A percentile compares a stretch with the other conserved stretches of the same genome.
Evolutionary conservation across 2,797 vertebrate genomes (phyloP).

Genomic region (Psittacula derbiana): DNA sequence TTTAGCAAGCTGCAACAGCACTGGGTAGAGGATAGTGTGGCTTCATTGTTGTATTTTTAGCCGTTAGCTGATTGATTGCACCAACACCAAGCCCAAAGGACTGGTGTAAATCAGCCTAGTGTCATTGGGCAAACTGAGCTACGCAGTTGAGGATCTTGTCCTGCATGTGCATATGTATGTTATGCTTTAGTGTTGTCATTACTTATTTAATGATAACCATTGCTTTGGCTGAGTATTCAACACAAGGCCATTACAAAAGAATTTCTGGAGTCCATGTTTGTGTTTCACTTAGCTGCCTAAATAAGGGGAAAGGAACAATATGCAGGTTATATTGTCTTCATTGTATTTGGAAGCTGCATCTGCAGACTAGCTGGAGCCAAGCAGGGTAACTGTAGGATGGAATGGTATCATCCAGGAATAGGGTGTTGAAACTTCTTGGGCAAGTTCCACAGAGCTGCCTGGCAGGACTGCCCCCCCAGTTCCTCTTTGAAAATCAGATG

Average conservation of each 20-base stretch:
- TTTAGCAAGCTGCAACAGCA: neutral
- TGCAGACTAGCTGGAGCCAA: constrained; percentile 55
- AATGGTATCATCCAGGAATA: constrained; percentile 11
- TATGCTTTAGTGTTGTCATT: neutral
- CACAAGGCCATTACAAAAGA: neutral
- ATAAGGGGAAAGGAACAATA: neutral
- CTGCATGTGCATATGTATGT: neutral
- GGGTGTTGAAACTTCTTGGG: constrained; percentile 48
- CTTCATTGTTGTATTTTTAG: neutral
- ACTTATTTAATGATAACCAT: constrained; percentile 32
- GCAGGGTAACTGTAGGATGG: constrained; percentile 20
- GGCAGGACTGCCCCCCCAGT: neutral
- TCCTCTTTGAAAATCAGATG: neutral
- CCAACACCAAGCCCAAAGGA: neutral
- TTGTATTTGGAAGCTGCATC: constrained; percentile 23
- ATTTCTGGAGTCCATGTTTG: constrained; percentile 40
- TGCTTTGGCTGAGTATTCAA: constrained; percentile 13
- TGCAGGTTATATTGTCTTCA: neutral
- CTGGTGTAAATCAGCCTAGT: neutral
- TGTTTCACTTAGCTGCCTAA: constrained; percentile 18
- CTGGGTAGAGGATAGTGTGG: neutral
- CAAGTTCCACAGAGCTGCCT: constrained; percentile 28
- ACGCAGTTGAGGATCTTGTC: neutral
- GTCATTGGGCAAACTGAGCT: neutral
- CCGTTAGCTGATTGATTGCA: neutral